phyloP scores from a whole-genome alignment of 2,797 vertebrate species.

The Tinamus major region DNA sequence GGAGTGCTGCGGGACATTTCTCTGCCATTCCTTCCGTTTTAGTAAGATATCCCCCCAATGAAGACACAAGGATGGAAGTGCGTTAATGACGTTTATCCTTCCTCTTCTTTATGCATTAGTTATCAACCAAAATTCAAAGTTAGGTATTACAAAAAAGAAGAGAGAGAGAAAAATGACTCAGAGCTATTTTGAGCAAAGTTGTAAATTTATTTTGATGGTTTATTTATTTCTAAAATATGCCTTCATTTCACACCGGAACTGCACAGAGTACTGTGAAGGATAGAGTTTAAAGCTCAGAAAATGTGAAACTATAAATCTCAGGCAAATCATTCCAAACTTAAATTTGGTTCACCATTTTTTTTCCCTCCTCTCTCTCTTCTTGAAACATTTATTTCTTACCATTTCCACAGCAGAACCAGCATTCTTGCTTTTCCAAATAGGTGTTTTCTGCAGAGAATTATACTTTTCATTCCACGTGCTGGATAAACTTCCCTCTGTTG shows the following conservation, averaged over 20 bases:
- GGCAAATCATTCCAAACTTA: neutral
- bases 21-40: neutral
- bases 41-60: neutral
- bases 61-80: neutral
- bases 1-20: neutral
- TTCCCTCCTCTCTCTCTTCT: too few species aligned
- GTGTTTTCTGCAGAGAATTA: constrained; percentile 90
- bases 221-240: neutral
- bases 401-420: constrained; percentile 88
- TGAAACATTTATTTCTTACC: constrained; percentile 79
- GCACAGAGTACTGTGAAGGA: neutral
- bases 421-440: constrained; percentile 91
- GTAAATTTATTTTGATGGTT: neutral
- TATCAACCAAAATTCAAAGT: neutral
- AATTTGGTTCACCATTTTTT: neutral
- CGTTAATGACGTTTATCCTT: neutral
- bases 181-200: neutral
- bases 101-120: neutral
- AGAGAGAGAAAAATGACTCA: neutral
- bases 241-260: neutral
- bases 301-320: neutral
- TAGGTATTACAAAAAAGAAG: neutral
- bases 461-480: constrained; percentile 98
- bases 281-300: neutral
- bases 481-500: constrained; percentile 94